Evolutionary conservation across 2,113 vertebrate species (phyloP), one percentile per base, ranked within the genome.

Genomic region (Tor tambroides): DNA sequence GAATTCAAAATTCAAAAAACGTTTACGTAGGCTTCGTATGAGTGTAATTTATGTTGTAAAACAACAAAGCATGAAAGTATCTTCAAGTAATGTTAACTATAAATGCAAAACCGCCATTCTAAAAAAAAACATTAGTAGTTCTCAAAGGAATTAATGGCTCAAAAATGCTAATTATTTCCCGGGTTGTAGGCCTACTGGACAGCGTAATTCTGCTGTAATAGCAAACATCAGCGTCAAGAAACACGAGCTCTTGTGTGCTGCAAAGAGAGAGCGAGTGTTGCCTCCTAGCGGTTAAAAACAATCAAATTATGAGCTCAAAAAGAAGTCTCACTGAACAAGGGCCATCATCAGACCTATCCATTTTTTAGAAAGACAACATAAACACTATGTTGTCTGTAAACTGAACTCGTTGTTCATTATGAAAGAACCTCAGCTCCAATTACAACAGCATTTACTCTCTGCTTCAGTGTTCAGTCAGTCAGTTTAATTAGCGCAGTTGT

Each of bases 401-500:
- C 6, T 43, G 35, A 17, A 14, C 21, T 38, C 12, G 2, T 43
- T 3, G 28, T 49, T 54, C 7, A 78, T 30, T 54, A 51, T 59
- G 21, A 23, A 41, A 74, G 35, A 74, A 59, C 5, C 8, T 79
- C 28, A 79, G 3, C 26, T 59, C 30, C 30, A 59, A 14, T 59
- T 23, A 56, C 51, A 59, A 35, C 35, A 43, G 38, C 63, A 30
- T 69, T 83, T 43, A 46, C 9, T 72, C 30, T 43, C 35, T 41
- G 79, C 21, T 65, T 81, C 19, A 46, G 17, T 76, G 23, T 54
- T 41, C 38, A n/a, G 77, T 71, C 26, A 35, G 12, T 79, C 19
- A n/a, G 5, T 67, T 81, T 23, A 88, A 49, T 4, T 51, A 85
- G 87, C 41, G 4, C 67, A 72, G 41, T 71, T 59, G 19, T 72